Evolutionary conservation across 2,888 invertebrate species (phyloP), one percentile per base, ranked within the genome.

Genomic region (Sclerodermus sp.): DNA sequence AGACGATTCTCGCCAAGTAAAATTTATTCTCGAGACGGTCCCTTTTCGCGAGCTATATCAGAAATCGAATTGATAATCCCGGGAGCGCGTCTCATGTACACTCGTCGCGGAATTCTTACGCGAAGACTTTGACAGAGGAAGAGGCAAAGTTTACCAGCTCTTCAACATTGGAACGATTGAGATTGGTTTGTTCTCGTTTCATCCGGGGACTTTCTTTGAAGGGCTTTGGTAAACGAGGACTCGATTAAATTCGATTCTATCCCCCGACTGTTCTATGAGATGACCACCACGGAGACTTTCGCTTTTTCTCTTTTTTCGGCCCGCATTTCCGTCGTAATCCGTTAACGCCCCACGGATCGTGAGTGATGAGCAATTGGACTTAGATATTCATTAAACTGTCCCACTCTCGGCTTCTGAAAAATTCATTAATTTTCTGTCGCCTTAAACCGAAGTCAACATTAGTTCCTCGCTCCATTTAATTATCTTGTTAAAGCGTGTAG

Each of bases 201-300:
- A 60, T 60, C 54, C 42, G 38, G 42, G 53, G 40, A 45, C 47
- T 47, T 55, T 55, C 59, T 62, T 62, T 62, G 55, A 57, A 45
- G 47, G 47, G 49, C 45, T 45, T 45, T 43, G 46, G 57, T 62
- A 62, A 62, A 62, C 57, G 58, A 50, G 50, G 55, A 61, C 55
- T 59, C 58, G 58, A 62, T 62, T 62, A 62, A 62, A 62, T 61
- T 61, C 62, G 57, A 58, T 57, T 58, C 51, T 16, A 4, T 5
- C 48, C 13, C 34, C 34, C 39, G 34, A 47, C 45, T 49, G 37
- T 44, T 51, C 47, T 46, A 42, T 43, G 40, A 47, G 56, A 53
- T 59, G 59, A 56, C 60, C 53, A 49, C 37, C 53, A 49, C 37
- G 34, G 29, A 41, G 29, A 29, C 14, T 17, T 31, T 40, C 46